Percentiles rank a stretch among this genome's conserved stretches.
These are phyloP conservation scores for Lethrus apterus DNA, from an alignment of 1,140 invertebrate genomes.

Conservation along the genomic window DNA sequence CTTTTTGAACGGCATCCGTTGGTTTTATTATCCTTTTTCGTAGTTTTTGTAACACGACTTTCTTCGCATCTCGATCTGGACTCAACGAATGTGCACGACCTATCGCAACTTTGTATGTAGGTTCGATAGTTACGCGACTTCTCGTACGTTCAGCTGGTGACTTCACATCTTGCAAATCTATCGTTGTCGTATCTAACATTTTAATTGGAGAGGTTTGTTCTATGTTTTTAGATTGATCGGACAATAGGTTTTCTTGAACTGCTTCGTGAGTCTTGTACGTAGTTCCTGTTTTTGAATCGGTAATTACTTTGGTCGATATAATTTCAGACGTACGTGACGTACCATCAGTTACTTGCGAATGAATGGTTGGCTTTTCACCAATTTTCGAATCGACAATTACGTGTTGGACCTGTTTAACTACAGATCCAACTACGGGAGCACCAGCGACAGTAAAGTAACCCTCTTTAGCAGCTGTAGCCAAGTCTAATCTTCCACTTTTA, in stretches of 20 bases:
- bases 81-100: slow-evolving; percentile 49
- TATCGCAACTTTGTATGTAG: slow-evolving; percentile 59
- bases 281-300: slow-evolving; percentile 46
- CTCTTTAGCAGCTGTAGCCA: slow-evolving; percentile 69
- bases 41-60: slow-evolving; percentile 70
- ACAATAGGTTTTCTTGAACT: slow-evolving; percentile 46
- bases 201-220: slow-evolving; percentile 36
- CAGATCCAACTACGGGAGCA: slow-evolving; percentile 49
- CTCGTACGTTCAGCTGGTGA: slow-evolving; percentile 53
- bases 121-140: slow-evolving; percentile 54
- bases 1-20: slow-evolving; percentile 62
- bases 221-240: slow-evolving; percentile 28
- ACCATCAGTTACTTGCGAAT: too few relatives aligned
- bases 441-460: slow-evolving; percentile 64
- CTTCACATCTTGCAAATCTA: slow-evolving; percentile 36
- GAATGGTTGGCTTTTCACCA: too few relatives aligned
- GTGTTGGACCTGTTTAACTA: too few relatives aligned
- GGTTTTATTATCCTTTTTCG: slow-evolving; percentile 64
- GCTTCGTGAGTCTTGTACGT: slow-evolving; percentile 48
- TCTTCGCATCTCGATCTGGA: slow-evolving; percentile 54
- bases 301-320: slow-evolving; percentile 22
- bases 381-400: too few relatives aligned
- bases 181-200: slow-evolving; percentile 32
- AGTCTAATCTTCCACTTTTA: slow-evolving; percentile 56
- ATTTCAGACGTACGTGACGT: slow-evolving; percentile 11